phyloP scores from a whole-genome alignment of 2,888 invertebrate species.

The Pogonocherus hispidulus region DNA sequence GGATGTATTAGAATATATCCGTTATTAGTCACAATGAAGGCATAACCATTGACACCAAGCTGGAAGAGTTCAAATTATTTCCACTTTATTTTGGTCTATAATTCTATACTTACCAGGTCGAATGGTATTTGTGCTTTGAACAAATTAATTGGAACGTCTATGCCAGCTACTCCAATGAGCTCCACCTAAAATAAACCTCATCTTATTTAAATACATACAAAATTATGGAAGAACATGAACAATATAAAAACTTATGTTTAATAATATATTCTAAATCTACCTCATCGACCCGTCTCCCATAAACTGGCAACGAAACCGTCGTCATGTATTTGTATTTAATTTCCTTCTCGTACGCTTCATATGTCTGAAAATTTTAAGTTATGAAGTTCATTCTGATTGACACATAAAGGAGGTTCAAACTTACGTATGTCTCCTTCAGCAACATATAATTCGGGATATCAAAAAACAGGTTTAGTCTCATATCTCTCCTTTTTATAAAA shows the following conservation, averaged over 20 bases:
- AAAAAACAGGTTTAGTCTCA: constrained; percentile 50
- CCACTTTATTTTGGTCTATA: not conserved
- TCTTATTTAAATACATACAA: not conserved
- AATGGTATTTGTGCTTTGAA: constrained; percentile 90
- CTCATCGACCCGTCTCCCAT: constrained; percentile 85
- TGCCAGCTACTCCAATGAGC: constrained; percentile 95
- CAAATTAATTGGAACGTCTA: constrained; percentile 93
- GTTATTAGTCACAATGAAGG: constrained; percentile 96
- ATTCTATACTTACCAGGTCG: constrained; percentile 78
- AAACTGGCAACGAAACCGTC: constrained; percentile 93
- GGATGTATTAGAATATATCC: constrained; percentile 96
- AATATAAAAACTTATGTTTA: too few relatives aligned
- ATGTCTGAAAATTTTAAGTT: constrained; percentile 50
- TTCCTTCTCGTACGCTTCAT: constrained; percentile 71
- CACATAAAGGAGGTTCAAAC: constrained; percentile 16
- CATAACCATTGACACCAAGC: constrained; percentile 96
- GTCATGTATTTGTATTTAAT: constrained; percentile 84
- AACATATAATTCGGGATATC: constrained; percentile 55
- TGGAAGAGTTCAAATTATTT: constrained; percentile 67
- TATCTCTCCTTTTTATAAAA: constrained; percentile 71
- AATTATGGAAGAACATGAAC: not conserved
- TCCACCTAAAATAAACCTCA: constrained; percentile 66
- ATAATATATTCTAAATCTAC: constrained; percentile 67
- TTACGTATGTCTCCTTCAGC: constrained; percentile 56
- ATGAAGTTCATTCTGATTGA: not conserved